phyloP scores from a whole-genome alignment of 2,113 vertebrate genomes.

The Trematocara zebra region DNA sequence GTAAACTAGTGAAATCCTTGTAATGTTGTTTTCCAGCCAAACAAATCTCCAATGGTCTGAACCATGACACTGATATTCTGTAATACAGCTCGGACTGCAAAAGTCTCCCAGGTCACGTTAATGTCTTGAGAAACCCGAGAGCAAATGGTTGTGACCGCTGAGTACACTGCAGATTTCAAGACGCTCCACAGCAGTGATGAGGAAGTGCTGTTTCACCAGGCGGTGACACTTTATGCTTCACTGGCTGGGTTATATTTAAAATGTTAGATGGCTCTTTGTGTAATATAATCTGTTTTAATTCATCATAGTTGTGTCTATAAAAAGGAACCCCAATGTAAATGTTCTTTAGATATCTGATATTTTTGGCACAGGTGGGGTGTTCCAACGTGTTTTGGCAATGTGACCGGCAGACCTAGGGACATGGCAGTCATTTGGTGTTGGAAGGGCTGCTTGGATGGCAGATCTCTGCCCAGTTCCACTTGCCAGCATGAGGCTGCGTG shows the following conservation, averaged over 20 bases:
- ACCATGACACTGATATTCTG: slow-evolving; percentile 8
- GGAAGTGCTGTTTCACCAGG: neutral
- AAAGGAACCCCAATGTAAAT: neutral
- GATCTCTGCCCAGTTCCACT: neutral
- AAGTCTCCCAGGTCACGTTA: neutral
- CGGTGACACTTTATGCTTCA: neutral
- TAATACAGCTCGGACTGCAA: neutral
- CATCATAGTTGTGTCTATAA: neutral
- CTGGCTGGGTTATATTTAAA: neutral
- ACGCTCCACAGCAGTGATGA: neutral
- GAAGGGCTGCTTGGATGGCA: slow-evolving; percentile 24
- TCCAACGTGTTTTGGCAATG: neutral
- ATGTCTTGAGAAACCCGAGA: slow-evolving; percentile 39
- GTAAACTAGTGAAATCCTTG: neutral
- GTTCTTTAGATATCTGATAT: neutral
- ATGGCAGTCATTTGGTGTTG: slow-evolving; percentile 1
- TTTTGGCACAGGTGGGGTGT: neutral
- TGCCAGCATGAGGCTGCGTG: slow-evolving; percentile 37
- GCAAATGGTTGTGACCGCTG: neutral
- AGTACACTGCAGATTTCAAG: neutral
- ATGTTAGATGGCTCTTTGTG: neutral
- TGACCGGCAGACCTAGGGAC: neutral
- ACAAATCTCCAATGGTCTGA: neutral
- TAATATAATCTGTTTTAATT: neutral
- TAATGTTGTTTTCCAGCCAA: neutral